Base-by-base conservation (phyloP, 2,797 vertebrate species). In the Tokudaia tokunoshimensis region DNA sequence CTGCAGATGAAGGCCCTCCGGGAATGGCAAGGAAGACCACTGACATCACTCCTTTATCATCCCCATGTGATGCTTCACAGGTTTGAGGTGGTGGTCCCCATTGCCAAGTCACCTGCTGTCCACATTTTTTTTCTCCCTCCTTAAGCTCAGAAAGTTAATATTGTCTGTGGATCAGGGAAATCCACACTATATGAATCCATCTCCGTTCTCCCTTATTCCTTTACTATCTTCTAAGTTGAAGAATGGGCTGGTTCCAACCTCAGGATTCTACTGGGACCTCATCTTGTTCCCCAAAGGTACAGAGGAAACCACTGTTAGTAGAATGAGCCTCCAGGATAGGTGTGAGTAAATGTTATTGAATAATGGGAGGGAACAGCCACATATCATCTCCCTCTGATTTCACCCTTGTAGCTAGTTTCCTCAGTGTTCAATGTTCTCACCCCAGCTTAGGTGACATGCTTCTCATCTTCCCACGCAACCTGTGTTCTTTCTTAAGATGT, bases 211-310 rank as follows among this genome's bases (percentile, higher is more conserved):
- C 82, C 22, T 61, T 37, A 52, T 37, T 90, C 81, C 22, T 78
- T 37, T n/a, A 41, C 67, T 24, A 83, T n/a, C 50, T 79, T 57
- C 63, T 50, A 94, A 75, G 89, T 55, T 87, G 20, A 29, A 50
- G 76, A 91, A 67, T 52, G 50, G 31, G 17, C 76, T 91, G 12
- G 22, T 74, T 81, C 94, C 37, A 92, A 29, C 67, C 52, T 57
- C 2, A 6, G 50, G n/a, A 70, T n/a, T 81, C 78, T 44, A 52
- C 41, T 74, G 34, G 4, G 37, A 83, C 52, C 37, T 90, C 15
- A 89, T 22, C 6, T 80, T 84, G 19, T 20, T 90, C 41, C n/a
- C 31, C 72, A 55, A 29, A 82, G 37, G 78, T 67, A 0, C 24
- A 67, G 59, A 65, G 24, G 47, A 89, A 86, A 78, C 31, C 26